Evolutionary conservation across 2,113 vertebrate species (phyloP).

Genomic region (Phyllostomus discolor): DNA sequence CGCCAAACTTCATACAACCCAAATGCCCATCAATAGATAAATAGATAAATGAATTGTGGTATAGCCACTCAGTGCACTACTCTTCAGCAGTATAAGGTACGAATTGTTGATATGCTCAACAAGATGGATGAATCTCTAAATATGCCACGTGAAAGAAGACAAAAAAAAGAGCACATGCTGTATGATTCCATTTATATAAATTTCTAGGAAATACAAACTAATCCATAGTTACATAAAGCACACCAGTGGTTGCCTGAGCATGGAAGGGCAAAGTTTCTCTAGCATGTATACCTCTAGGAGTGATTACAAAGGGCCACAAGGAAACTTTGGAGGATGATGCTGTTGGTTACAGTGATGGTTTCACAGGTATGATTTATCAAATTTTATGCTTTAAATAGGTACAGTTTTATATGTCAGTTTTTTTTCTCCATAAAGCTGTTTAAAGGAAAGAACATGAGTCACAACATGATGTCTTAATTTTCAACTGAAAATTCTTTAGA

Average conservation of each 20-base stretch:
- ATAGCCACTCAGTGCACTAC: not conserved
- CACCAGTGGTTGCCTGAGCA: not conserved
- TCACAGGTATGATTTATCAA: not conserved
- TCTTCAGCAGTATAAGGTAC: not conserved
- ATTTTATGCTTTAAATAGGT: not conserved
- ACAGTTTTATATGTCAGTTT: not conserved
- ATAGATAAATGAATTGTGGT: not conserved
- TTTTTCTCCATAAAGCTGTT: not conserved
- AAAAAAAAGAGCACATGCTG: not conserved
- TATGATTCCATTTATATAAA: not conserved
- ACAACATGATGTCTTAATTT: not conserved
- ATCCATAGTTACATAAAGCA: not conserved
- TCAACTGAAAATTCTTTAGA: slow-evolving; percentile 10
- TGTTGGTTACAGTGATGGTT: not conserved
- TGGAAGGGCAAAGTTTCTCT: not conserved
- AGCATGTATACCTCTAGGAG: not conserved
- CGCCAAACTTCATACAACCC: not conserved
- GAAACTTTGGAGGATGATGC: not conserved
- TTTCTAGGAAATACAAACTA: not conserved
- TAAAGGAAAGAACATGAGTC: not conserved
- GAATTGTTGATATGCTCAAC: not conserved
- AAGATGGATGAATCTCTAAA: not conserved
- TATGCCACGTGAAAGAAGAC: not conserved
- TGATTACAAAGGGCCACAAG: not conserved
- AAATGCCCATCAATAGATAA: not conserved